A percentile compares a stretch with the other conserved stretches of the same genome.
These are phyloP conservation scores for Mimumesa dahlbomi DNA, from an alignment of 2,888 invertebrate species.

Conservation along the genomic window DNA sequence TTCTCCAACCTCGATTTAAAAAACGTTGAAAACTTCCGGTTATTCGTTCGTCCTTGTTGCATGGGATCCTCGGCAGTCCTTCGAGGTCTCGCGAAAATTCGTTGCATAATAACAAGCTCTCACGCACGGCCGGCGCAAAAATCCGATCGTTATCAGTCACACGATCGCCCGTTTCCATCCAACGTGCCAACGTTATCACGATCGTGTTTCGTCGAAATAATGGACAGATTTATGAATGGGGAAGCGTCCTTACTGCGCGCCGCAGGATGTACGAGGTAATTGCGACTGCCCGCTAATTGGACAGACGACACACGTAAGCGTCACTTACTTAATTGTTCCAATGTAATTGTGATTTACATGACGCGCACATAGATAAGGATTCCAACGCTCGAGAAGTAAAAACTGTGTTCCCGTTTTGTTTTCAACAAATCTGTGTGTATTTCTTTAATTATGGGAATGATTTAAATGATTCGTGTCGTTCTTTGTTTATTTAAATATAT, in stretches of 20 bases:
- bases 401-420: no score
- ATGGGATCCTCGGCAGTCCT: no score
- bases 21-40: no score
- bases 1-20: no score
- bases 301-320: constrained; percentile 18
- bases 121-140: background rate
- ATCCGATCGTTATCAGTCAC: background rate
- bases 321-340: constrained; percentile 32
- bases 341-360: constrained; percentile 29
- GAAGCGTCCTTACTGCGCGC: constrained; percentile 14
- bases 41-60: no score
- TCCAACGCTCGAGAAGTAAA: constrained; percentile 12
- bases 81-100: background rate
- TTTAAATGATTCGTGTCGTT: no score
- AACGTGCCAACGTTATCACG: constrained; percentile 7
- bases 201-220: constrained; percentile 10
- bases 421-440: no score
- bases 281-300: constrained; percentile 32
- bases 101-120: background rate
- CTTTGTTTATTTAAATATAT: no score
- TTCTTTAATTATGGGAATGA: no score
- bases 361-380: constrained; percentile 4
- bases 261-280: constrained; percentile 11
- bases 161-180: background rate
- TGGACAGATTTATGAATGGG: constrained; percentile 36